Evolutionary conservation across 2,113 vertebrate genomes (phyloP).

Genomic region (Triplophysa dalaica): DNA sequence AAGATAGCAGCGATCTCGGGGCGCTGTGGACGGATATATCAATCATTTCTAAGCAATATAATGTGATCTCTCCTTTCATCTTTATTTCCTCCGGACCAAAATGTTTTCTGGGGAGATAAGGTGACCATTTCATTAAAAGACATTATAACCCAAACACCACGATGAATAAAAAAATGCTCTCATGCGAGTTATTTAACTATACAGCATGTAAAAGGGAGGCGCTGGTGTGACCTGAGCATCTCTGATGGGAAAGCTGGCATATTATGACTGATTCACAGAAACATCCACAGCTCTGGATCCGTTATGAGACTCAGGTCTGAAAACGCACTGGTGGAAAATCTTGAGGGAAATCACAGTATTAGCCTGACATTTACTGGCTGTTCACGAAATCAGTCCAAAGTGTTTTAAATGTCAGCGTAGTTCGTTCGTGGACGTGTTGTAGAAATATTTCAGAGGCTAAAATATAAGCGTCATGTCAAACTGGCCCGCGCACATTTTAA

Average conservation of each 20-base stretch:
- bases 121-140: constrained; percentile 34
- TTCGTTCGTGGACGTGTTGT: constrained; percentile 4
- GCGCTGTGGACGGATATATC: constrained; percentile 25
- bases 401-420: constrained; percentile 21
- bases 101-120: constrained; percentile 25
- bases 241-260: constrained; percentile 45
- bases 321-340: constrained; percentile 12
- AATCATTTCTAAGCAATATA: constrained; percentile 42
- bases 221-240: constrained; percentile 21
- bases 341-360: constrained; percentile 30
- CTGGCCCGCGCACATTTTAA: too few species aligned
- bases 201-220: constrained; percentile 27
- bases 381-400: constrained; percentile 27
- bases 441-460: constrained; percentile 1
- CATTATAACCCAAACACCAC: constrained; percentile 17
- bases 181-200: constrained; percentile 28
- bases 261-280: constrained; percentile 43
- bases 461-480: neutral
- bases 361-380: constrained; percentile 27
- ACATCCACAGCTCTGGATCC: constrained; percentile 16
- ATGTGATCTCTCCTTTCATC: constrained; percentile 40
- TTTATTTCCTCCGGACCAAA: constrained; percentile 17
- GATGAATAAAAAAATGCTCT: constrained; percentile 37
- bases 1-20: constrained; percentile 34
- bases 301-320: constrained; percentile 2